Evolutionary conservation across 1,140 invertebrate species (phyloP).

Genomic region (Meloidogyne exigua): DNA sequence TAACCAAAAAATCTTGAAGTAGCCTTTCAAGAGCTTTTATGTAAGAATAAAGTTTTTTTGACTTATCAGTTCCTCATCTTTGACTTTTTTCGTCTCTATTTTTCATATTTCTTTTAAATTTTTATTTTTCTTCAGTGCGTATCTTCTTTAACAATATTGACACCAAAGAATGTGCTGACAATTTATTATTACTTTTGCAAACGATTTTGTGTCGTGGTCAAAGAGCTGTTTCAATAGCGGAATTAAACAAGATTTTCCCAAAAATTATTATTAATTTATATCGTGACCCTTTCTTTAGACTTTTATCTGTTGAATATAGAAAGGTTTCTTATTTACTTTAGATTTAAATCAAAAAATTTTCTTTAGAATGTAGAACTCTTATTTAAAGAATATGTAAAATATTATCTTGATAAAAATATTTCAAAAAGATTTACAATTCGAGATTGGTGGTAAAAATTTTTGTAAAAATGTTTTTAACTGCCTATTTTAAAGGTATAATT

Average conservation of each 20-base stretch:
- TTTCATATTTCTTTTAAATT: too few species aligned
- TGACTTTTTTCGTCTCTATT: too few species aligned
- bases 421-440: constrained; percentile 22
- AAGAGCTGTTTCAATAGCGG: constrained; percentile 9
- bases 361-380: constrained; percentile 19
- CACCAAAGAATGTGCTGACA: constrained; percentile 17
- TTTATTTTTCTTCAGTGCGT: constrained; percentile 15
- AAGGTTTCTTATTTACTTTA: constrained; percentile 2
- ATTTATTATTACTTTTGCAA: constrained; percentile 3
- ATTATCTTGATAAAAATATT: constrained; percentile 24
- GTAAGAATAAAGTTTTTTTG: too few species aligned
- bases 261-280: constrained; percentile 17
- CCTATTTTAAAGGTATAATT: background rate
- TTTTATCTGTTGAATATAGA: constrained; percentile 1
- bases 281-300: constrained; percentile 4
- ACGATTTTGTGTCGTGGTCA: constrained; percentile 26
- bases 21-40: too few species aligned
- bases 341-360: constrained; percentile 19
- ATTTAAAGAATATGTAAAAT: constrained; percentile 25
- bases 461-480: background rate
- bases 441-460: constrained; percentile 25
- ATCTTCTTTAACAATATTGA: constrained; percentile 18
- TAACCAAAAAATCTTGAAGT: too few species aligned
- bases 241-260: background rate
- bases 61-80: too few species aligned